phyloP scores from a whole-genome alignment of 2,113 vertebrate species.

The Platichthys stellatus region DNA sequence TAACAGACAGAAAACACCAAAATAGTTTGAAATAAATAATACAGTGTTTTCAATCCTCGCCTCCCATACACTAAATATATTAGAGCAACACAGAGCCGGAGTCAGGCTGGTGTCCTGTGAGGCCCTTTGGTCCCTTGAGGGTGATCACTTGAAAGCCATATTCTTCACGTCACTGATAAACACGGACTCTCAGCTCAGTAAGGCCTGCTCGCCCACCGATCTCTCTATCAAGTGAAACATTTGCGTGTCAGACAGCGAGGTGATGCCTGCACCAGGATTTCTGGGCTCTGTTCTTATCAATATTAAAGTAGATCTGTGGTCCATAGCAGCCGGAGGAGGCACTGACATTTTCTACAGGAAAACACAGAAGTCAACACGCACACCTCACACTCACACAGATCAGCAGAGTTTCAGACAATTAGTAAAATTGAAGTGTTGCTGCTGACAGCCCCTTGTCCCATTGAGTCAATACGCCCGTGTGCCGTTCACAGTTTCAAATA shows the following conservation, averaged over 20 bases:
- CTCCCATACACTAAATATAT: constrained; percentile 33
- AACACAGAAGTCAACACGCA: constrained; percentile 30
- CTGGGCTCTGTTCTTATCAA: constrained; percentile 40
- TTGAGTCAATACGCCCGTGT: constrained; percentile 69
- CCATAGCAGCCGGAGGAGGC: constrained; percentile 61
- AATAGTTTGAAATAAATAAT: constrained; percentile 72
- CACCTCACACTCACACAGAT: constrained; percentile 59
- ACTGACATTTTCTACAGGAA: constrained; percentile 50
- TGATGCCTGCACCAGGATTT: constrained; percentile 39
- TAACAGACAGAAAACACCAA: constrained; percentile 55
- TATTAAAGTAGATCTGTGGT: constrained; percentile 59
- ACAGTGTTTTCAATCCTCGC: constrained; percentile 53
- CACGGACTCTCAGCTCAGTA: constrained; percentile 38
- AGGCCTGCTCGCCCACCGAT: constrained; percentile 16
- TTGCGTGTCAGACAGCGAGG: constrained; percentile 42
- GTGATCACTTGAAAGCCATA: constrained; percentile 57
- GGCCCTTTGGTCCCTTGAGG: constrained; percentile 73
- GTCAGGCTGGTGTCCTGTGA: constrained; percentile 59
- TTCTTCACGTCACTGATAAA: constrained; percentile 19
- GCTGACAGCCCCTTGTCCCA: constrained; percentile 82
- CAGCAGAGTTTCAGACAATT: constrained; percentile 71
- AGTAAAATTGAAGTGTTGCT: constrained; percentile 65
- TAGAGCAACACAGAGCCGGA: constrained; percentile 56
- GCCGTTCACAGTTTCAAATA: constrained; percentile 63
- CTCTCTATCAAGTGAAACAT: constrained; percentile 34